These are phyloP conservation scores for Miniopterus natalensis DNA, from an alignment of 2,113 vertebrate genomes.

Conservation along the genomic window DNA sequence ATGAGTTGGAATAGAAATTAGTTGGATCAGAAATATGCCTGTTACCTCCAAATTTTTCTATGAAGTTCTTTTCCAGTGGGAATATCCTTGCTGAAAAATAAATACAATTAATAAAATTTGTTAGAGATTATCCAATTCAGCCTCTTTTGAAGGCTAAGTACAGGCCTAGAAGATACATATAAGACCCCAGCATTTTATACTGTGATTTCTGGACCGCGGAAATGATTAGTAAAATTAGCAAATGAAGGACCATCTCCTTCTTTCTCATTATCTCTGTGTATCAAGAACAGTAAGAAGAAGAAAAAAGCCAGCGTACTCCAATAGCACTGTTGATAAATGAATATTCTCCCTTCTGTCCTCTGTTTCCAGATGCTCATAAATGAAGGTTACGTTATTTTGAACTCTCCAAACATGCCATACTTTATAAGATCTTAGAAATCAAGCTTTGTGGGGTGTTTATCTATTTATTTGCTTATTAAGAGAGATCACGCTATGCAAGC, in stretches of 20 bases:
- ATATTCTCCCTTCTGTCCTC: background rate
- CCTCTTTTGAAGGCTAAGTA: background rate
- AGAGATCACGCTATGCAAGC: background rate
- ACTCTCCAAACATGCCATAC: background rate
- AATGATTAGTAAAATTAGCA: background rate
- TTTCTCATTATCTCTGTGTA: background rate
- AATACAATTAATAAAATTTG: background rate
- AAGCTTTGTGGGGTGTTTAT: background rate
- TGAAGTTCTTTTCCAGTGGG: background rate
- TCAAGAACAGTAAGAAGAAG: background rate
- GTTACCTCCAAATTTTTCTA: background rate
- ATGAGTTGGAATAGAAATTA: background rate
- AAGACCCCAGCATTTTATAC: background rate
- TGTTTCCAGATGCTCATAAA: background rate
- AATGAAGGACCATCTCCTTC: background rate
- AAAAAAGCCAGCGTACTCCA: background rate
- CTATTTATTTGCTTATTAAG: background rate
- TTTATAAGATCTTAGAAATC: background rate
- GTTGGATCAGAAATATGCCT: background rate
- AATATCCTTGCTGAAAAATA: background rate
- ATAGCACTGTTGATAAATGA: background rate
- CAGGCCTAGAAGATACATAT: background rate
- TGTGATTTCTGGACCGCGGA: background rate
- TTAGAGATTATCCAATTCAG: background rate
- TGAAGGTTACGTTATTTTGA: background rate